These are phyloP conservation scores for Lepus townsendii DNA, from an alignment of 2,797 vertebrate genomes.

Conservation along the genomic window DNA sequence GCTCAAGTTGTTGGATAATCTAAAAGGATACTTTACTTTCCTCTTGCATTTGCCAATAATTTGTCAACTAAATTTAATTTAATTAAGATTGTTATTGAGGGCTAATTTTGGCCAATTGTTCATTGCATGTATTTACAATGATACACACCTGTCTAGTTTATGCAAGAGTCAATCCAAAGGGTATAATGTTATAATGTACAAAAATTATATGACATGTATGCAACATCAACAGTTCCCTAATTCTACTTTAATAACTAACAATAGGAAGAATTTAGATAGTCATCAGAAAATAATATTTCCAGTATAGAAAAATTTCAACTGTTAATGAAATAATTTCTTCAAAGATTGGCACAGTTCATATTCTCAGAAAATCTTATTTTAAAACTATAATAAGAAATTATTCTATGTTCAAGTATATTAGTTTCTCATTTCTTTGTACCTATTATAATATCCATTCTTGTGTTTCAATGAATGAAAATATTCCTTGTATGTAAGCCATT, in stretches of 20 bases:
- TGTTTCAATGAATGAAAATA: neutral
- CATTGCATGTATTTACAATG: neutral
- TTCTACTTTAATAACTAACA: neutral
- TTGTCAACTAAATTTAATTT: conserved; percentile 14
- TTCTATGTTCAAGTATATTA: neutral
- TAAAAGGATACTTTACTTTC: neutral
- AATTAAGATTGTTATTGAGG: neutral
- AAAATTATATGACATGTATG: neutral
- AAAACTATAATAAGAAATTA: neutral
- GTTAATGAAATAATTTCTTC: neutral
- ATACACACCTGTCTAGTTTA: neutral
- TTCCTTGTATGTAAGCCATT: neutral
- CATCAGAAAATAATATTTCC: neutral
- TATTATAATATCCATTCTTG: neutral
- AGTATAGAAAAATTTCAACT: neutral
- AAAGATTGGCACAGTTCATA: neutral
- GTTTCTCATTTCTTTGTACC: neutral
- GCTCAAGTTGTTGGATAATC: neutral
- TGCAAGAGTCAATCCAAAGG: neutral
- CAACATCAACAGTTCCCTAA: neutral
- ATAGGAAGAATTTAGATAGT: neutral
- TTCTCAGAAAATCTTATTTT: neutral
- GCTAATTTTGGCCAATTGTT: neutral
- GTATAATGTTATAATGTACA: neutral
- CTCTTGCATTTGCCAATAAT: neutral